phyloP scores from a whole-genome alignment of 2,113 vertebrate species.

The Nothocercus julius region DNA sequence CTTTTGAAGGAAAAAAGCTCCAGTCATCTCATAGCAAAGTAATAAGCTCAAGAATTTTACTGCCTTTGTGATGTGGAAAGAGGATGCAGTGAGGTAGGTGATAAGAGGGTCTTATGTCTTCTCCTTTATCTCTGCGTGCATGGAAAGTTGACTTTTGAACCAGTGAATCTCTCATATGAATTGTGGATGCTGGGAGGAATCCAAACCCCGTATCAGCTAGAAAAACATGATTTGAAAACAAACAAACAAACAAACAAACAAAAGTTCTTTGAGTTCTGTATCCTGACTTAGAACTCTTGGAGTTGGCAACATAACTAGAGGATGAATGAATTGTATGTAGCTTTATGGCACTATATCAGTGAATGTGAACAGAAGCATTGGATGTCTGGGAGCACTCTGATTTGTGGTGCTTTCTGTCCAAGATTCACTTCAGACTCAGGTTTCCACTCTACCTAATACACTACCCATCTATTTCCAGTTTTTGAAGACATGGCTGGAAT shows the following conservation, averaged over 20 bases:
- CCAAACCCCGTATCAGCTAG: neutral
- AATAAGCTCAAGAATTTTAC: neutral
- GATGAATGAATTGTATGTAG: neutral
- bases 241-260: neutral
- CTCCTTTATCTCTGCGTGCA: neutral
- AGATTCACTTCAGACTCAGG: neutral
- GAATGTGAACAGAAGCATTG: neutral
- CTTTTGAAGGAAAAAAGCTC: neutral
- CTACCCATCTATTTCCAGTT: neutral
- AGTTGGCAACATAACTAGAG: neutral
- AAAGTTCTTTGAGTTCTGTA: neutral
- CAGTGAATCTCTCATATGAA: neutral
- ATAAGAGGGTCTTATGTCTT: neutral
- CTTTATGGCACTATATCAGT: neutral
- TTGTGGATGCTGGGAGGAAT: neutral
- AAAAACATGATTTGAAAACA: neutral
- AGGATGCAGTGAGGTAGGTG: neutral
- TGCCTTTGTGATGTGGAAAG: neutral
- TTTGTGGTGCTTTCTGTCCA: neutral
- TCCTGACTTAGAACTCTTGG: neutral
- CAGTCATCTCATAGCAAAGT: neutral
- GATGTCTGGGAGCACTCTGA: neutral
- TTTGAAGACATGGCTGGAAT: neutral
- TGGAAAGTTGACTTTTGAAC: neutral
- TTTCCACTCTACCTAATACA: neutral